Evolutionary conservation across 1,140 invertebrate genomes (phyloP), one percentile per base, ranked within the genome.

Genomic region (Mercenaria mercenaria): DNA sequence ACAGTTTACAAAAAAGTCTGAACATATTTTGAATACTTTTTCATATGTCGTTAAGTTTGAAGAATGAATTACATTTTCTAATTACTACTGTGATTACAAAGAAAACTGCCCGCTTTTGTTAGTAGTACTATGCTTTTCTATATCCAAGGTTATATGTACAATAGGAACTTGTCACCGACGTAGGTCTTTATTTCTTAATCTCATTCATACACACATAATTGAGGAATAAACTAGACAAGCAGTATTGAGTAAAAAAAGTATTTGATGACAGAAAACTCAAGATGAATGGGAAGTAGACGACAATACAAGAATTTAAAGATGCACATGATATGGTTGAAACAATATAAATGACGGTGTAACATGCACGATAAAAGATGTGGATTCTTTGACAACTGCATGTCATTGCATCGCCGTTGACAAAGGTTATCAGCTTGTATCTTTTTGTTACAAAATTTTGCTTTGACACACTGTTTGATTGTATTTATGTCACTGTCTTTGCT

Each of bases 391-490:
- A 37, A 39, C 34, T 72, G 32, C 67, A 72, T 72, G 15, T 37
- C 67, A 39, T 29, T 29, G 34, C 32, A 72, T 23, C 18, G 32
- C 29, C 18, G 10, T 3, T 32, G 37, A 39, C 34, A 72, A 39
- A 72, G 67, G 67, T 72, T 72, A 72, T 72, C 67, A 39, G 61
- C n/a, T 37, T 39, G 37, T 72, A 39, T 37, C 67, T 29, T n/a
- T n/a, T 64, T 64, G 59, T 64, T 56, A 26, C 26, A 64, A 64
- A 64, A 64, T 47, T 47, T 10, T 26, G 23, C 59, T 1, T 29
- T 64, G 59, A 29, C 59, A 64, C 26, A n/a, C 3, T 64, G 59
- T 64, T 56, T 56, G 43, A 47, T 10, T 47, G 18, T 47, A 18
- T 47, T 47, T 47, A 47, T 47, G 43, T 47, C 43, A 18, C 43